Evolutionary conservation across 2,113 vertebrate species (phyloP).

Genomic region (Grammomys dolichurus): DNA sequence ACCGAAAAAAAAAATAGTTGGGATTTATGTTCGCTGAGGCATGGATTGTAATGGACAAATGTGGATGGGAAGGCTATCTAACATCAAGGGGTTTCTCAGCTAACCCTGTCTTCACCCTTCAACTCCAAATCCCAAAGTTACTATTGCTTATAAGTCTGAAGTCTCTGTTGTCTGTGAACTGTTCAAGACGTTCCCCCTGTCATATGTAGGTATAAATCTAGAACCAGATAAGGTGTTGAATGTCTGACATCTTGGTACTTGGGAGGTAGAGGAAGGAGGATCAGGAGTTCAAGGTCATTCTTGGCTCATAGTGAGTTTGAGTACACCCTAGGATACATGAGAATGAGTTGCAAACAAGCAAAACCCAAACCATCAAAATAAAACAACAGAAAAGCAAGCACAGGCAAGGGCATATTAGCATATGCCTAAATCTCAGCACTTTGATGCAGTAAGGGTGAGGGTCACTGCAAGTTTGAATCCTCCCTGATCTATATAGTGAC

Average conservation of each 20-base stretch:
- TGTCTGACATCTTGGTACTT: not conserved
- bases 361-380: no score
- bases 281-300: not conserved
- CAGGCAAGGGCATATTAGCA: no score
- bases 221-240: not conserved
- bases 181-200: not conserved
- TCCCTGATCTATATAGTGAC: not conserved
- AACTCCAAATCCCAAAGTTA: constrained; percentile 14
- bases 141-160: constrained; percentile 33
- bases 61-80: not conserved
- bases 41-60: not conserved
- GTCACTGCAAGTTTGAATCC: not conserved
- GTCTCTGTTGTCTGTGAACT: constrained; percentile 54
- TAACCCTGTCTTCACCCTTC: constrained; percentile 40
- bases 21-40: not conserved
- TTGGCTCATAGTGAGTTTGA: not conserved
- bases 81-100: not conserved
- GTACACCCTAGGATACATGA: not conserved
- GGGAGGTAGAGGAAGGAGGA: not conserved
- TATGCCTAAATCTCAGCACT: not conserved
- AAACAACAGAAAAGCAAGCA: not conserved
- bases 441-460: no score
- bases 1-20: not conserved
- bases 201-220: constrained; percentile 6
- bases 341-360: not conserved